A percentile compares a stretch with the other conserved stretches of the same genome.
Conservation (phyloP, 2,797 vertebrate genomes). For the Odontamblyopus rebecca region DNA sequence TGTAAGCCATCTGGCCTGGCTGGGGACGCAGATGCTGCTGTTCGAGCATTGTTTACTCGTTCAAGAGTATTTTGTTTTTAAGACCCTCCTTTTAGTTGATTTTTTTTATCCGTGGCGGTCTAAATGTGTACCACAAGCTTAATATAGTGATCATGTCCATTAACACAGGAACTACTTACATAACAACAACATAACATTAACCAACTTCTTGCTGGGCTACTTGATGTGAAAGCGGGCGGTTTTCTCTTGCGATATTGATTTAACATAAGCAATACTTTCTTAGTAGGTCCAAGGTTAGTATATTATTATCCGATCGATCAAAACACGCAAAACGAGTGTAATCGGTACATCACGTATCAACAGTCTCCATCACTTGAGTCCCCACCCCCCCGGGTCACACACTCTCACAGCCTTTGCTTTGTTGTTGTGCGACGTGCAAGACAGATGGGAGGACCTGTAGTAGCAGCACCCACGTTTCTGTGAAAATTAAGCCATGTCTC, state of each 20-base stretch:
- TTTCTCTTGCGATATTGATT: neutral
- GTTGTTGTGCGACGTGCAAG: constrained; percentile 70
- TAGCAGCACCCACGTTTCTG: constrained; percentile 54
- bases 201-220: neutral
- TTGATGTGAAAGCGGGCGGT: neutral
- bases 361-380: constrained; percentile 62
- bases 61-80: constrained; percentile 41
- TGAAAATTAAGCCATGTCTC: constrained; percentile 54
- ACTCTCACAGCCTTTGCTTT: constrained; percentile 70
- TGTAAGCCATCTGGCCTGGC: constrained; percentile 66
- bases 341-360: constrained; percentile 69
- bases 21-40: constrained; percentile 75
- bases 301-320: constrained; percentile 26
- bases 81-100: constrained; percentile 22
- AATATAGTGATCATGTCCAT: neutral
- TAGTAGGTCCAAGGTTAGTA: neutral
- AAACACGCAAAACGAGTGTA: constrained; percentile 46
- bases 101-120: neutral
- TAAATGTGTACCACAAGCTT: neutral
- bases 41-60: constrained; percentile 72
- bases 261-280: neutral
- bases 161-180: neutral
- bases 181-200: neutral
- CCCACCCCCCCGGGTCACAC: constrained; percentile 63
- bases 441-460: constrained; percentile 58